Conservation (phyloP, 2,888 invertebrate genomes). For the Hedya salicella region DNA sequence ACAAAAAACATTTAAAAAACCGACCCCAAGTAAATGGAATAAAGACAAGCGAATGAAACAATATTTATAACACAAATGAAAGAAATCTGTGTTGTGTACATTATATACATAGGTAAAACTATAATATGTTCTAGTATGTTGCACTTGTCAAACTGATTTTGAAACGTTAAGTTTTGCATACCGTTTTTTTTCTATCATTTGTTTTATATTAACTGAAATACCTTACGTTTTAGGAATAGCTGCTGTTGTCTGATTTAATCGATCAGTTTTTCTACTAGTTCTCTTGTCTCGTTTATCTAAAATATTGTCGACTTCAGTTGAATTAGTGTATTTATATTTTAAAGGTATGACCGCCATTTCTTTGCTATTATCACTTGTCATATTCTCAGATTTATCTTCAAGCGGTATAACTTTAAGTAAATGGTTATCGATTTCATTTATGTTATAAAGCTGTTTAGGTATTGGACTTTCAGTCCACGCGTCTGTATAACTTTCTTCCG, state of each 20-base stretch:
- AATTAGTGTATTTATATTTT: constrained; percentile 72
- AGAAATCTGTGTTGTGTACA: too few relatives aligned
- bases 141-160: neutral
- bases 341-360: constrained; percentile 72
- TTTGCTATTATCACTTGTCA: constrained; percentile 52
- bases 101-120: too few relatives aligned
- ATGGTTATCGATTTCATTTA: constrained; percentile 59
- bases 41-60: too few relatives aligned
- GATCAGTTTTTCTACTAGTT: constrained; percentile 80
- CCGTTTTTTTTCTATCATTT: neutral
- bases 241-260: constrained; percentile 80
- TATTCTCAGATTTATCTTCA: constrained; percentile 49
- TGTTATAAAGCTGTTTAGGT: constrained; percentile 51
- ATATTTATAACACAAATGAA: too few relatives aligned
- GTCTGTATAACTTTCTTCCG: constrained; percentile 63
- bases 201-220: constrained; percentile 11
- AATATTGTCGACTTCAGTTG: constrained; percentile 71
- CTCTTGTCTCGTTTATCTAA: constrained; percentile 78
- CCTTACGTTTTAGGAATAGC: constrained; percentile 81
- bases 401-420: constrained; percentile 74
- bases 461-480: constrained; percentile 59
- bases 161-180: neutral
- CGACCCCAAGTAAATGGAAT: too few relatives aligned
- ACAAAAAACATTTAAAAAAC: too few relatives aligned
- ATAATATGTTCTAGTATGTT: too few relatives aligned